Conservation (phyloP, 2,888 invertebrate genomes). For the Eulithis testata region DNA sequence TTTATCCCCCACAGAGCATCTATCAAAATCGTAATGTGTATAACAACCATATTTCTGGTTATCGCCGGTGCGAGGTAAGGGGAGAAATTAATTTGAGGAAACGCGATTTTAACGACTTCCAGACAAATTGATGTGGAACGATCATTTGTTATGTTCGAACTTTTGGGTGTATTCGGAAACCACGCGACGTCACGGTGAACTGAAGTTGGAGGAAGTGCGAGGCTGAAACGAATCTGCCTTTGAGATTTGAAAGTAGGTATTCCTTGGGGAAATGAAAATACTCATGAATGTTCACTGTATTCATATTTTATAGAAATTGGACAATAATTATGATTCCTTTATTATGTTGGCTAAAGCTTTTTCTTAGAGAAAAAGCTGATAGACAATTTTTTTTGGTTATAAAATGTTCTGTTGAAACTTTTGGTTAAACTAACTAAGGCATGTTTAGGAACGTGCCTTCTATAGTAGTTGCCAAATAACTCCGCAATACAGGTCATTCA, state of each 20-base stretch:
- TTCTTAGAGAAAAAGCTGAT: too few relatives aligned
- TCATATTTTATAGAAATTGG: not conserved
- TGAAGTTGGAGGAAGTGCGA: slow-evolving; percentile 19
- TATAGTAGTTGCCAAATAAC: too few relatives aligned
- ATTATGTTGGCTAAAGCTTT: too few relatives aligned
- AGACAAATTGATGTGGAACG: slow-evolving; percentile 75
- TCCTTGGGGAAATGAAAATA: slow-evolving; percentile 13
- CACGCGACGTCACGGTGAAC: slow-evolving; percentile 26
- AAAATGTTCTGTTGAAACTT: too few relatives aligned
- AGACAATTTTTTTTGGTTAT: too few relatives aligned
- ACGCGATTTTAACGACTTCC: slow-evolving; percentile 76
- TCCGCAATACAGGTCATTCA: too few relatives aligned
- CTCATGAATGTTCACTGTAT: not conserved
- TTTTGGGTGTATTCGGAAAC: slow-evolving; percentile 55
- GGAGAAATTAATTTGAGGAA: slow-evolving; percentile 78
- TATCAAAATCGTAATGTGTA: slow-evolving; percentile 67
- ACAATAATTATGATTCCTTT: not conserved
- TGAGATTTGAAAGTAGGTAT: slow-evolving; percentile 17
- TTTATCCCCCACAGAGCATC: slow-evolving; percentile 54
- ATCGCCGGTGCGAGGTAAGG: slow-evolving; percentile 51
- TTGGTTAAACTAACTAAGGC: too few relatives aligned
- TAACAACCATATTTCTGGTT: slow-evolving; percentile 65
- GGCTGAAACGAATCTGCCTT: slow-evolving; percentile 1
- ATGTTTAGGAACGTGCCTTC: too few relatives aligned
- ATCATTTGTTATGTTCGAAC: slow-evolving; percentile 73